Evolutionary conservation across 2,888 invertebrate species (phyloP).

Genomic region (Tortrix viridana): DNA sequence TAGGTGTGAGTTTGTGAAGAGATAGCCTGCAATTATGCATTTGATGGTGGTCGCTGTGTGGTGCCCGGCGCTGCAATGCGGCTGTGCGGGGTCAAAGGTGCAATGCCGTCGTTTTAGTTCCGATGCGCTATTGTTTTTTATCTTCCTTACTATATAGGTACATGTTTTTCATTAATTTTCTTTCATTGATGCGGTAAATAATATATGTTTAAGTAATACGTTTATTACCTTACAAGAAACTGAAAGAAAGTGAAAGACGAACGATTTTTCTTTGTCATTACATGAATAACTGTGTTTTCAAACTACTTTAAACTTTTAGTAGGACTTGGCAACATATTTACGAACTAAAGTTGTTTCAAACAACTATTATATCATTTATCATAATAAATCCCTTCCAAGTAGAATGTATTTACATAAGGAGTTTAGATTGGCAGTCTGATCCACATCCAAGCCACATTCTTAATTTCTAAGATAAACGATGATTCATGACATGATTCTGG

Average conservation of each 20-base stretch:
- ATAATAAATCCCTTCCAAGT: conserved; percentile 23
- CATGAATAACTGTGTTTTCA: no score
- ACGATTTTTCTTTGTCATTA: no score
- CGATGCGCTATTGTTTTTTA: conserved; percentile 48
- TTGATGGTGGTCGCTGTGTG: conserved; percentile 63
- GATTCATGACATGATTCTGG: conserved; percentile 48
- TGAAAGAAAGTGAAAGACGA: no score
- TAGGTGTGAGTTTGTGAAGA: conserved; percentile 42
- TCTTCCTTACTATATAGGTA: conserved; percentile 11
- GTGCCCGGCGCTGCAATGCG: conserved; percentile 74
- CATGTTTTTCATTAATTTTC: conserved; percentile 7
- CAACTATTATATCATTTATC: conserved; percentile 19
- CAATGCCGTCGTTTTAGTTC: conserved; percentile 63
- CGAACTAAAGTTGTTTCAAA: neutral
- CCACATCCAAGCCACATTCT: conserved; percentile 46
- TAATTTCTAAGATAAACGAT: conserved; percentile 45
- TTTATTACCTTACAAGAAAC: no score
- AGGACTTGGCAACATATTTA: neutral
- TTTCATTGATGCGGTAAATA: no score
- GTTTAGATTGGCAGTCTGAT: conserved; percentile 40
- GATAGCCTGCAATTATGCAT: conserved; percentile 55
- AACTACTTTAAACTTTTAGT: no score
- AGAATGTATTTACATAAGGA: conserved; percentile 29
- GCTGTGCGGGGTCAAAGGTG: conserved; percentile 66
- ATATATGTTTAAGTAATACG: no score